A percentile compares a stretch with the other conserved stretches of the same genome.
Evolutionary conservation across 2,888 invertebrate genomes (phyloP).

Genomic region (Perithous albicinctus): DNA sequence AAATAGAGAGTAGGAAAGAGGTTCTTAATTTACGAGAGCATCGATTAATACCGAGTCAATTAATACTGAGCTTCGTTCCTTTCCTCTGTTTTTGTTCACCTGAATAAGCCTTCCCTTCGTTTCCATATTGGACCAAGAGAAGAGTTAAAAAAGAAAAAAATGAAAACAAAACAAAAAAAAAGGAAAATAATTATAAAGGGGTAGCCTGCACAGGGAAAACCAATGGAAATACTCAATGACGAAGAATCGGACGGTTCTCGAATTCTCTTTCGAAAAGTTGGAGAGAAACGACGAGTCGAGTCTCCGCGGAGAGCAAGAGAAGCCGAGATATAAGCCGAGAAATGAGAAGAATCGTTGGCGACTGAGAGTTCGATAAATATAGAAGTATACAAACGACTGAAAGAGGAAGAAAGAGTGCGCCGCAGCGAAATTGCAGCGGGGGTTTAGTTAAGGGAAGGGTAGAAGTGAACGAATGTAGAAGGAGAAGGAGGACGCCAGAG

Average conservation of each 20-base stretch:
- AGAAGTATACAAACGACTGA: slow-evolving; percentile 42
- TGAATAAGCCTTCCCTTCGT: slow-evolving; percentile 34
- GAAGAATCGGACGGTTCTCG: slow-evolving; percentile 56
- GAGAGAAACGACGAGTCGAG: slow-evolving; percentile 51
- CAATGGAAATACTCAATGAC: slow-evolving; percentile 54
- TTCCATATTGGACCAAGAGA: slow-evolving; percentile 37
- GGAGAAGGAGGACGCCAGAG: slow-evolving; percentile 76
- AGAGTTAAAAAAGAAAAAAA: slow-evolving; percentile 13
- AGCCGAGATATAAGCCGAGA: slow-evolving; percentile 57
- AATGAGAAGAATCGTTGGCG: slow-evolving; percentile 59
- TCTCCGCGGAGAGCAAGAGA: slow-evolving; percentile 10
- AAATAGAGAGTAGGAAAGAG: neutral
- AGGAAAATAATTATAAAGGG: slow-evolving; percentile 42
- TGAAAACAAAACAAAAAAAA: neutral
- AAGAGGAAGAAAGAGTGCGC: slow-evolving; percentile 52
- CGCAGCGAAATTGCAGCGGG: slow-evolving; percentile 68
- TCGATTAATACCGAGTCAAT: slow-evolving; percentile 18
- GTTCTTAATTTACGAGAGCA: slow-evolving; percentile 15
- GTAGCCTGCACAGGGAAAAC: slow-evolving; percentile 14
- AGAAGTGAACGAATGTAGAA: slow-evolving; percentile 68
- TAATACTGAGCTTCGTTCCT: too few species aligned
- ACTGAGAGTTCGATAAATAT: slow-evolving; percentile 58
- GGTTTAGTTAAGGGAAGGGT: slow-evolving; percentile 40
- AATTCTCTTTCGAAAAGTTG: slow-evolving; percentile 62
- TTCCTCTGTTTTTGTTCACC: neutral